Evolutionary conservation across 2,797 vertebrate species (phyloP).

Genomic region (Propithecus deckenii): DNA sequence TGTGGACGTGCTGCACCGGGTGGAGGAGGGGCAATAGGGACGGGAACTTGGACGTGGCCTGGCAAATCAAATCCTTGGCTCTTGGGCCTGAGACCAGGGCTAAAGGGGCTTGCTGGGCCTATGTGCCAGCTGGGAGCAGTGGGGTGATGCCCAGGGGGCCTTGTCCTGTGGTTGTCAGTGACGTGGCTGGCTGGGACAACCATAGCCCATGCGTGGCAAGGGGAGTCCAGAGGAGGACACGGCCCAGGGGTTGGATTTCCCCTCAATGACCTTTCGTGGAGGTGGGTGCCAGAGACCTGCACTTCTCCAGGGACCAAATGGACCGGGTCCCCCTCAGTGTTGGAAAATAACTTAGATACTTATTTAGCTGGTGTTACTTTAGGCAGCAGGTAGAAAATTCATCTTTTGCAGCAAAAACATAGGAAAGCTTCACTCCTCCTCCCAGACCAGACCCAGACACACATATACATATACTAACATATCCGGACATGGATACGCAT

Average conservation of each 20-base stretch:
- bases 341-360: not conserved
- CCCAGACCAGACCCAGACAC: not conserved
- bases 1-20: not conserved
- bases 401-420: not conserved
- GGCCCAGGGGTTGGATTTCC: not conserved
- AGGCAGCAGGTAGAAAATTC: not conserved
- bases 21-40: not conserved
- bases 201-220: accelerated
- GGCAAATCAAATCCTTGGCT: not conserved
- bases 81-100: not conserved
- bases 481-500: no score
- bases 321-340: not conserved
- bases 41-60: not conserved
- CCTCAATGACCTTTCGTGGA: not conserved
- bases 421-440: not conserved
- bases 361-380: not conserved
- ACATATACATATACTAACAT: not conserved
- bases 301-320: not conserved
- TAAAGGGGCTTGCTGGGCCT: not conserved
- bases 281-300: not conserved
- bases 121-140: not conserved
- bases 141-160: not conserved
- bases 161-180: not conserved
- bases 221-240: not conserved
- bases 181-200: not conserved